These are phyloP conservation scores for Crenuchus spilurus DNA, from an alignment of 2,797 vertebrate genomes.

Conservation along the genomic window DNA sequence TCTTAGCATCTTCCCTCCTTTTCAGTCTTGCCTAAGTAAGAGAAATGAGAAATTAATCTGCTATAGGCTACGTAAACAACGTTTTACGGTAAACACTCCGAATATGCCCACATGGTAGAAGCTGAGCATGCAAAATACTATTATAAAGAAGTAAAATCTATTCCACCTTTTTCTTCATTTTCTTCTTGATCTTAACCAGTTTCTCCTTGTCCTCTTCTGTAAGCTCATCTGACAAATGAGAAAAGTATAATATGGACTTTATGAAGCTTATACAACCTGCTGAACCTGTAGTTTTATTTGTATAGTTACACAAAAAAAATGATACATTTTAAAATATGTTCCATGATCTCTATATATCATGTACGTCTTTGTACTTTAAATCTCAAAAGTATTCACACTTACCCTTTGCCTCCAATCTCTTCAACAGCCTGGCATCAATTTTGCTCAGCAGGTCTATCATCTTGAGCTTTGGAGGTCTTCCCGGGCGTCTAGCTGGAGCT, in stretches of 20 bases:
- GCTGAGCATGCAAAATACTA: neutral
- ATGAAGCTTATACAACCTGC: too few species aligned
- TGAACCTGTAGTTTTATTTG: too few species aligned
- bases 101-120: neutral
- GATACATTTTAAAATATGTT: too few species aligned
- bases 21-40: constrained; percentile 86
- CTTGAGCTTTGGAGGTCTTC: constrained; percentile 90
- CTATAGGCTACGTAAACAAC: too few species aligned
- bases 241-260: neutral
- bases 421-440: constrained; percentile 86
- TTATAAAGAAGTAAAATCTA: neutral
- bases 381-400: constrained; percentile 29
- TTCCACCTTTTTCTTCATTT: constrained; percentile 89
- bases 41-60: constrained; percentile 34
- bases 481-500: constrained; percentile 84
- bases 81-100: too few species aligned
- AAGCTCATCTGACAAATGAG: constrained; percentile 79
- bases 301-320: too few species aligned
- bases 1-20: constrained; percentile 86
- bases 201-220: constrained; percentile 93
- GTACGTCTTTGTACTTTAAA: too few species aligned
- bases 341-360: too few species aligned
- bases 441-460: constrained; percentile 89
- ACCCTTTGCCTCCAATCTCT: constrained; percentile 90
- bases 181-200: constrained; percentile 93